Evolutionary conservation across 2,888 invertebrate genomes (phyloP), one percentile per base, ranked within the genome.

Genomic region (Synanthedon formicaeformis): DNA sequence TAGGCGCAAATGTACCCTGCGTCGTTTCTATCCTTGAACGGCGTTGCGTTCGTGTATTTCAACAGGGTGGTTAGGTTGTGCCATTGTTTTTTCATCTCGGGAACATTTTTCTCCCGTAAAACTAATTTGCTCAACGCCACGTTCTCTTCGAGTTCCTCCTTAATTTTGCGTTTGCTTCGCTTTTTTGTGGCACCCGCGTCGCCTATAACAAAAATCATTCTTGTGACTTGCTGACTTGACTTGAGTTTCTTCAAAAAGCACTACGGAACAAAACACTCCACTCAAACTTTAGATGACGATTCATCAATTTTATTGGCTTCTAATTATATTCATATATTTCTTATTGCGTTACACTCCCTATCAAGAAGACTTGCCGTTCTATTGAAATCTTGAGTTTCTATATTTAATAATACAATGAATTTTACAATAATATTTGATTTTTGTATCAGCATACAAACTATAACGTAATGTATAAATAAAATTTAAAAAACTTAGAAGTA

Each of bases 121-220:
- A 62, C 60, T 56, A 65, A 52, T 53, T 70, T 73, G 66, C 66
- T 64, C 56, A 71, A 62, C 40, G 62, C 62, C 56, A 67, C 60
- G 51, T 48, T 64, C 54, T 65, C 67, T 57, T 65, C 73, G 58
- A 55, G 63, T 67, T 77, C 79, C 58, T 69, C 75, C 65, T 75
- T 78, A 60, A 78, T 62, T 55, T 71, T 62, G 64, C 65, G 71
- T 71, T 78, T 81, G 58, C 65, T 80, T 58, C 65, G 69, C 69
- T 73, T 81, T 77, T 81, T 81, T 63, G 72, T 63, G 61, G 75
- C 75, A 71, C 81, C 73, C 66, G 75, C 73, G 59, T 69, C 70
- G 78, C 85, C 85, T 86, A 85, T 81, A 85, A 85, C 84, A 85
- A 85, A 84, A 82, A 78, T 63, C 76, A 73, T 70, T 71, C 75